A percentile compares a stretch with the other conserved stretches of the same genome.
Conservation (phyloP, 2,888 invertebrate species). For the Meteorus colon region DNA sequence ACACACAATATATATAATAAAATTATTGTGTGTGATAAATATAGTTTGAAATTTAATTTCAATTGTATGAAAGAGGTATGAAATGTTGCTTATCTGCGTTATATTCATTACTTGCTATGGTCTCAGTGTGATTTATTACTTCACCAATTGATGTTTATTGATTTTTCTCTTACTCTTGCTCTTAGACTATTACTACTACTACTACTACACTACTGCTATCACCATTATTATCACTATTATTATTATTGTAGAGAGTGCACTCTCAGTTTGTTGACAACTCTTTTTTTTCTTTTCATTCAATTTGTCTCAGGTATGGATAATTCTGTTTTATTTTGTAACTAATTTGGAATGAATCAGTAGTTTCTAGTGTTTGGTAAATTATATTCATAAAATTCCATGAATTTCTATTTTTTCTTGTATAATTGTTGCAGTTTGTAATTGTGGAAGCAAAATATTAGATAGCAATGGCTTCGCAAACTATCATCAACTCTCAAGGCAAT, state of each 20-base stretch:
- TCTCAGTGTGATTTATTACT: neutral
- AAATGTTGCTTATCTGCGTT: neutral
- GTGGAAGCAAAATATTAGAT: slow-evolving; percentile 43
- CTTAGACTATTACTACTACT: neutral
- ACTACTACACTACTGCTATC: neutral
- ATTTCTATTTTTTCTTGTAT: slow-evolving; percentile 4
- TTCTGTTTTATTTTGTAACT: neutral
- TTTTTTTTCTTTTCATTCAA: neutral
- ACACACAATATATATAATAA: neutral
- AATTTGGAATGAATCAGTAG: neutral
- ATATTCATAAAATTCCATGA: neutral
- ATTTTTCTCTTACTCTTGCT: slow-evolving; percentile 2
- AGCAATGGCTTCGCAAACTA: slow-evolving; percentile 56
- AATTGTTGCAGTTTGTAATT: slow-evolving; percentile 19
- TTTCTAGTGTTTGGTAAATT: neutral
- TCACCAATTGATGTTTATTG: slow-evolving; percentile 2
- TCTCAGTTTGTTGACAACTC: neutral
- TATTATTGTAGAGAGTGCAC: neutral
- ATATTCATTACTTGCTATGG: neutral
- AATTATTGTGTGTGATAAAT: neutral
- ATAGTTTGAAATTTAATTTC: neutral
- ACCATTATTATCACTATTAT: neutral
- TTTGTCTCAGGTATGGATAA: neutral
- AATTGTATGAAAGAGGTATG: neutral
- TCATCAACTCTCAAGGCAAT: slow-evolving; percentile 59